Conservation (phyloP, 2,888 invertebrate genomes). For the Teleogryllus oceanicus region DNA sequence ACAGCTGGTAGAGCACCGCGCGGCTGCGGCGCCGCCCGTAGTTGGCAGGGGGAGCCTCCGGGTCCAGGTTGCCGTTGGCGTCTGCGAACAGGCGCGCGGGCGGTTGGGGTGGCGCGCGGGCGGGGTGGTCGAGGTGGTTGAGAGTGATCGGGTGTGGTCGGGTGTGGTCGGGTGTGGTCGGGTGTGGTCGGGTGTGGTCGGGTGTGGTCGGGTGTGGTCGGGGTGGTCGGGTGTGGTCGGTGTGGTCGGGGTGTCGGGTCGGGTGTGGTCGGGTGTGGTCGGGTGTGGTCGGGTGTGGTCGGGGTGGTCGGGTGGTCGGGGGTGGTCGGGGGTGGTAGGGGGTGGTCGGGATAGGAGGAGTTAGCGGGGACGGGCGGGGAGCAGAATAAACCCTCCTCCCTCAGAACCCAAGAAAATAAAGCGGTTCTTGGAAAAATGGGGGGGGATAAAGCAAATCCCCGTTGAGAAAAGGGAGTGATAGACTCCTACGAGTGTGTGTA, state of each 20-base stretch:
- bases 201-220: background rate
- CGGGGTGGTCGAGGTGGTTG: background rate
- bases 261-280: background rate
- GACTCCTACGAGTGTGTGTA: too few species aligned
- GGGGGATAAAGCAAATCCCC: too few species aligned
- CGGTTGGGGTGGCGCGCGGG: background rate
- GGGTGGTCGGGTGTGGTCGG: background rate
- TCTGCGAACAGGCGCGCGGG: slow-evolving; percentile 57
- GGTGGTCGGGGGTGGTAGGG: too few species aligned
- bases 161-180: background rate
- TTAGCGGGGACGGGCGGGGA: too few species aligned
- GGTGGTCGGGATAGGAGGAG: background rate
- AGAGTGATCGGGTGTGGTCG: background rate
- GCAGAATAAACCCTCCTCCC: too few species aligned
- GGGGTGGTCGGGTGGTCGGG: too few species aligned
- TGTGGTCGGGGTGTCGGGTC: too few species aligned
- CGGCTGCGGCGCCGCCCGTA: slow-evolving; percentile 87
- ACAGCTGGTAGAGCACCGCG: slow-evolving; percentile 93
- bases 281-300: background rate
- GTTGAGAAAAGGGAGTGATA: too few species aligned
- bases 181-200: too few species aligned
- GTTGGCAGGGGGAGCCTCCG: slow-evolving; percentile 77
- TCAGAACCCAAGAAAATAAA: too few species aligned
- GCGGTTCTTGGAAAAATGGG: too few species aligned
- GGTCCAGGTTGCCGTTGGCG: slow-evolving; percentile 74